These are phyloP conservation scores for Odontothrips loti DNA, from an alignment of 2,888 invertebrate genomes.

Conservation along the genomic window DNA sequence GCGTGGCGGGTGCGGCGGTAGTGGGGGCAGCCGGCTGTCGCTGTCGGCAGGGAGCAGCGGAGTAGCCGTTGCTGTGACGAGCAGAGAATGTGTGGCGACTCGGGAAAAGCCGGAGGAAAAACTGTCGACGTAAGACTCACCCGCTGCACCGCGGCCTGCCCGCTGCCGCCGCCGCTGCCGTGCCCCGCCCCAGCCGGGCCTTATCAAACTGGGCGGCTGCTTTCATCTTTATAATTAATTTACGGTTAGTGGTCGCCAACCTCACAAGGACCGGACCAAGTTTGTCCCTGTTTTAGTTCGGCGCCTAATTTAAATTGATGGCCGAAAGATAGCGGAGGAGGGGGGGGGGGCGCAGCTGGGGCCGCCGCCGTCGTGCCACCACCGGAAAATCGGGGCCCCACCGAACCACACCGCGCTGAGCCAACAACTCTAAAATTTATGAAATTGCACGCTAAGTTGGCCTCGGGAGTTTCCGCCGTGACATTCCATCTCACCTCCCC, in stretches of 20 bases:
- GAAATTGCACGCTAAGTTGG: too few species aligned
- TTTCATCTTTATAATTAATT: constrained; percentile 26
- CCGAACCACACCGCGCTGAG: too few species aligned
- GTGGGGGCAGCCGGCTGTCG: too few species aligned
- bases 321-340: not conserved
- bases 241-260: constrained; percentile 16
- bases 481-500: too few species aligned
- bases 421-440: not conserved
- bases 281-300: constrained; percentile 18
- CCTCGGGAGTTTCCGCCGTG: too few species aligned
- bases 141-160: too few species aligned
- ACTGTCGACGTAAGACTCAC: too few species aligned
- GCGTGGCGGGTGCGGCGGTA: not conserved
- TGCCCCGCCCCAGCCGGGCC: not conserved
- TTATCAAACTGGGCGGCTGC: constrained; percentile 4
- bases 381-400: too few species aligned
- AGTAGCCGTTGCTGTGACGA: too few species aligned
- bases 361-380: too few species aligned
- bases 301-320: constrained; percentile 25
- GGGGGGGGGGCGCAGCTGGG: not conserved
- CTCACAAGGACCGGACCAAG: constrained; percentile 19
- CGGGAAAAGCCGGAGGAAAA: too few species aligned
- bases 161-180: not conserved
- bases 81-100: too few species aligned
- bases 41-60: not conserved